Conservation (phyloP, 2,888 invertebrate genomes). For the Ganaspis brasiliensis region DNA sequence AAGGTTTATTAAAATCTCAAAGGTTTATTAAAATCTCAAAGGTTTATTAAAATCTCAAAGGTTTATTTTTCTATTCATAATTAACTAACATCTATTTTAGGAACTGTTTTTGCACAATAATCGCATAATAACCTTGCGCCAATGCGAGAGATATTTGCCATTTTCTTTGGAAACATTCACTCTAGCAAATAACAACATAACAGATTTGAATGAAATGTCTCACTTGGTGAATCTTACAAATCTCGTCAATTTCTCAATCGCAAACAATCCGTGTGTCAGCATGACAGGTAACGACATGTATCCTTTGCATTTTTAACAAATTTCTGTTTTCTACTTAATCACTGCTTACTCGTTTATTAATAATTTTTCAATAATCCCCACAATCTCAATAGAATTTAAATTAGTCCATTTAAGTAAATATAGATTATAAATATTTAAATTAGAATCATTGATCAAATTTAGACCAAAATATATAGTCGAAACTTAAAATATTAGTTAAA, state of each 20-base stretch:
- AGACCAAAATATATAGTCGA: no score
- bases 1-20: no score
- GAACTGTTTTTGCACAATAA: constrained; percentile 93
- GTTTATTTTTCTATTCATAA: no score
- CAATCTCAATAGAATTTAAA: no score
- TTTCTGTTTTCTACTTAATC: not conserved
- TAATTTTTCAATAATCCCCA: not conserved
- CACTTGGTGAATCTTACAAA: constrained; percentile 89
- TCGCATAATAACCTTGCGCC: constrained; percentile 89
- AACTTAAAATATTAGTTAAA: no score
- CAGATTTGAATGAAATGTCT: constrained; percentile 92
- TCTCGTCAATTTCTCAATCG: constrained; percentile 91
- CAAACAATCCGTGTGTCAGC: constrained; percentile 93
- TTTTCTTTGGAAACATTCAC: constrained; percentile 88
- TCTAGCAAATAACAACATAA: constrained; percentile 91
- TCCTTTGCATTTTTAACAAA: constrained; percentile 82
- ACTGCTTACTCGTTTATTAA: not conserved
- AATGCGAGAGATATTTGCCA: constrained; percentile 92
- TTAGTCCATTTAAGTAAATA: no score
- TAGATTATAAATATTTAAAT: no score
- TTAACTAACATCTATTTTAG: constrained; percentile 81
- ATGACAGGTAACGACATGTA: constrained; percentile 90
- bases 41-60: no score
- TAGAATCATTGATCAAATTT: no score
- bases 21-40: no score